Conservation (phyloP, 2,797 vertebrate species). For the Octomys mimax region DNA sequence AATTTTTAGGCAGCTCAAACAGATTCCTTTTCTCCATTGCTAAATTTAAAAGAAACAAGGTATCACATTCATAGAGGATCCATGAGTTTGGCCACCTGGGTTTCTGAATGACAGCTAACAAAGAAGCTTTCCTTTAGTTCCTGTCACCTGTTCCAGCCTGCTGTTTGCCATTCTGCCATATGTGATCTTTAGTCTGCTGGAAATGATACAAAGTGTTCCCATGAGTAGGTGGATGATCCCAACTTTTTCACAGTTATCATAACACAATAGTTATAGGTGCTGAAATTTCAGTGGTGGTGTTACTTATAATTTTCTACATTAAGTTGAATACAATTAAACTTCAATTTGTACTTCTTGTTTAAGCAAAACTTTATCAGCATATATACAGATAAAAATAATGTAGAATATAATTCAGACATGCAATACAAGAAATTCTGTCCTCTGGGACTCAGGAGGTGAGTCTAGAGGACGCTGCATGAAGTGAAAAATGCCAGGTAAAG, state of each 20-base stretch:
- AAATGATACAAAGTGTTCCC: neutral
- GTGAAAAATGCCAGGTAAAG: neutral
- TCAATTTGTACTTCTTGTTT: neutral
- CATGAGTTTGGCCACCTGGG: neutral
- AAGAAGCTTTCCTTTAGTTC: conserved; percentile 1
- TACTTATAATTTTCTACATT: neutral
- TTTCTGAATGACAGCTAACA: neutral
- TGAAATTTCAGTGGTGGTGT: neutral
- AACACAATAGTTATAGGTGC: neutral
- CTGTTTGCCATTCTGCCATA: neutral
- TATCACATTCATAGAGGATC: neutral
- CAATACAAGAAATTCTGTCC: neutral
- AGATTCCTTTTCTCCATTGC: neutral
- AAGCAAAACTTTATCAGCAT: neutral
- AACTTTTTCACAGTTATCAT: neutral
- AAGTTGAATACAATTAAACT: conserved; percentile 9
- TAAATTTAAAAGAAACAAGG: neutral
- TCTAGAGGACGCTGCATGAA: neutral
- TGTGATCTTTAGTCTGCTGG: neutral
- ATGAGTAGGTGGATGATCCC: neutral
- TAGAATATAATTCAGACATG: neutral
- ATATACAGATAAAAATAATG: neutral
- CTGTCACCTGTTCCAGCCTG: neutral
- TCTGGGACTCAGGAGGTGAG: neutral
- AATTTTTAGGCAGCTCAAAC: neutral